Base-by-base conservation (phyloP, 2,113 vertebrate species). In the Puffinus mauretanicus region DNA sequence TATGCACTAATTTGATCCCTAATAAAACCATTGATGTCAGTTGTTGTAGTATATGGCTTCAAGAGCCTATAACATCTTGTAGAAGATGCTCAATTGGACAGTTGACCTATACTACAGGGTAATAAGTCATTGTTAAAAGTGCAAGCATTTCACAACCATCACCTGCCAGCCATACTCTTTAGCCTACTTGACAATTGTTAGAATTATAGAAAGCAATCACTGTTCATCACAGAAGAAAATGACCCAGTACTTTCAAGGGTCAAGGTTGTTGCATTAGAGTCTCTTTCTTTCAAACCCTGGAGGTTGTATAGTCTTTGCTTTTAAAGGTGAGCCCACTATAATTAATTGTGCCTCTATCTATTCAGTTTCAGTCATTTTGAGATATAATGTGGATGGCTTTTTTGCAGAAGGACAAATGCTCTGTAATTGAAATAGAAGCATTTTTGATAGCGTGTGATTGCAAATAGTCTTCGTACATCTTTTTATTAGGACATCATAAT, bases 181-280 rank as follows among this genome's bases (percentile, higher is more conserved):
- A 62, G 82, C 54, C 79, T 79, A 18, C 67, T 93, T 94, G 71
- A 86, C 79, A 95, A 20, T 75, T 75, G 72, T 78, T 94, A 65
- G 94, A 91, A 66, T 92, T 97, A 90, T 7, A 91, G 94, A 93
- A 96, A 86, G 82, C 76, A 96, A 38, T 96, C 66, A 40, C 49
- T 93, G 60, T 97, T 90, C 66, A 85, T 93, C 65, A 77, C 60
- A 60, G 77, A 80, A 76, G 69, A 94, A 88, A 93, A 94, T 32
- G 51, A 90, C 44, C 69, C 62, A 79, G 82, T 79, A 49, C 67
- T 96, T 95, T 86, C 54, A 52, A 38, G 62, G 78, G 93, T 94
- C 70, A 96, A 78, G 79, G 80, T 75, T 95, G 38, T 88, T 83
- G 26, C 36, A 46, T 81, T 94, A 83, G 34, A 87, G 27, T 47